phyloP scores from a whole-genome alignment of 2,888 invertebrate genomes.

The Loripinus fragilis region DNA sequence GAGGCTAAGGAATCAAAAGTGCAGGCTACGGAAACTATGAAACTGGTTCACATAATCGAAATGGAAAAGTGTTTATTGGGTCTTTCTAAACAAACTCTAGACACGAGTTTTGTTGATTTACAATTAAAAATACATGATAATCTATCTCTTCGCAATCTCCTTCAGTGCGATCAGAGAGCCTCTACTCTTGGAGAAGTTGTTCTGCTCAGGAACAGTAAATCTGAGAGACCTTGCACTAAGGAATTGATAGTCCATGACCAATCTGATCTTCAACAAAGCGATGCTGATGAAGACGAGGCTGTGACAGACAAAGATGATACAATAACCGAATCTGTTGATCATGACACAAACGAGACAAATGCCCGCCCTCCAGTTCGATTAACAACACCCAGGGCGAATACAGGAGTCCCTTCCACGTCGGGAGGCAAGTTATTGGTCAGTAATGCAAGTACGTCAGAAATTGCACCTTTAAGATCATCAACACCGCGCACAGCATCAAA shows the following conservation, averaged over 20 bases:
- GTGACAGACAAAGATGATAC: background rate
- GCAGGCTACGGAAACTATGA: background rate
- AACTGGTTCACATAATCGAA: background rate
- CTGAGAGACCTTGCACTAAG: conserved; percentile 5
- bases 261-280: background rate
- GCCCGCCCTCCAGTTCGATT: background rate
- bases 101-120: background rate
- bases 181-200: conserved; percentile 1
- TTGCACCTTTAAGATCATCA: background rate
- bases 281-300: background rate
- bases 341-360: background rate
- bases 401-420: background rate
- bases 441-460: background rate
- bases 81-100: background rate
- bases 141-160: background rate
- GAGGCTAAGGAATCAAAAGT: background rate
- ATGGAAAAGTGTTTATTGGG: background rate
- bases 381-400: background rate
- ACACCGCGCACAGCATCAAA: background rate
- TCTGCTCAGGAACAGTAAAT: background rate
- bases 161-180: background rate
- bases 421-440: background rate
- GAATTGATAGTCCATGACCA: background rate
- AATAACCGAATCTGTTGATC: background rate
- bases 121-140: conserved; percentile 10